phyloP scores from a whole-genome alignment of 2,113 vertebrate genomes.

The Corvus moneduloides region DNA sequence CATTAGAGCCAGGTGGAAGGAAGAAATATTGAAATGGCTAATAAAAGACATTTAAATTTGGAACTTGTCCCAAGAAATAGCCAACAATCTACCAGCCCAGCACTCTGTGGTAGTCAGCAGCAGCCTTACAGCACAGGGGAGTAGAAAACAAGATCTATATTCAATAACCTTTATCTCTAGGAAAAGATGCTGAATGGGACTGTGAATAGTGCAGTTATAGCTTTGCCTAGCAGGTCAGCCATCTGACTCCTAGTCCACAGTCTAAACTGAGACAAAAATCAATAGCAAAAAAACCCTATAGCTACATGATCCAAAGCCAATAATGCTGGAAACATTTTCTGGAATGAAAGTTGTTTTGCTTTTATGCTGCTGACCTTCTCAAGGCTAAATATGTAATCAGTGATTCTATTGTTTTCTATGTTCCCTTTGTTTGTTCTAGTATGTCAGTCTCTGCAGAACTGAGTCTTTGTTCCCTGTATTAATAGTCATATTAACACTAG shows the following conservation, averaged over 20 bases:
- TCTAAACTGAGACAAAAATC: slow-evolving; percentile 36
- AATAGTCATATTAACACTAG: neutral
- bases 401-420: neutral
- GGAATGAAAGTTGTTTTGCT: slow-evolving; percentile 36
- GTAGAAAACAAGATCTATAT: neutral
- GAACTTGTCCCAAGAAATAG: neutral
- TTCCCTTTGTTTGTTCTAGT: slow-evolving; percentile 7
- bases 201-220: slow-evolving; percentile 15
- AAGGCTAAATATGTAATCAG: slow-evolving; percentile 38
- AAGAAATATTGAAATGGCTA: slow-evolving; percentile 29
- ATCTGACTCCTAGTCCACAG: slow-evolving; percentile 9
- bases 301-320: slow-evolving; percentile 64
- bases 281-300: slow-evolving; percentile 57
- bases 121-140: neutral
- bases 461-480: neutral
- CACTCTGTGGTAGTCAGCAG: neutral
- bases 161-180: neutral
- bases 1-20: neutral
- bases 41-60: slow-evolving; percentile 18
- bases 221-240: slow-evolving; percentile 61
- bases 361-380: slow-evolving; percentile 37
- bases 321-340: slow-evolving; percentile 63
- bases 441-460: neutral
- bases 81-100: neutral
- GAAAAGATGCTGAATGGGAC: neutral